Evolutionary conservation across 2,797 vertebrate genomes (phyloP), one percentile per base, ranked within the genome.

Genomic region (Alca torda): DNA sequence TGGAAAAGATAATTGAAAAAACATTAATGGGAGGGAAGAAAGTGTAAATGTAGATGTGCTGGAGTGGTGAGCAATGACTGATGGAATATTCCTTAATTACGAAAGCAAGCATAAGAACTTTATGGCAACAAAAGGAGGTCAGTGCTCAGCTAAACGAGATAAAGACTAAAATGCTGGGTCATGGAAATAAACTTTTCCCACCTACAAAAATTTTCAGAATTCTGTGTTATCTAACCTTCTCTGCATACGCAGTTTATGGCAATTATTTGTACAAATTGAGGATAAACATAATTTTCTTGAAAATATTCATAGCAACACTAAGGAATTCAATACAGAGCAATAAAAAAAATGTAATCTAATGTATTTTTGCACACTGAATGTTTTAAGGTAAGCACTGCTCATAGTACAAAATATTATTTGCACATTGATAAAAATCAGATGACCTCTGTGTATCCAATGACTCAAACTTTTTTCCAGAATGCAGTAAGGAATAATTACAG

Each of bases 201-300:
- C 6, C 51, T 13, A 25, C 13, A 20, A 16, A 21, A 1, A 3
- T 16, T 41, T 56, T 39, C 39, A 14, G 23, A 20, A 14, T 4
- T 63, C 30, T 60, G 1, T 26, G 25, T 12, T 45, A 7, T 9
- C 8, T 23, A 39, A 53, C 16, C 20, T 48, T 24, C 25, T 70
- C 56, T 45, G 16, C 31, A 4, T 3, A 1, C 4, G 0, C 10
- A 1, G 4, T 23, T 53, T 16, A 13, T 19, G 56, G 16, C 30
- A 57, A 33, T 16, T 50, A 46, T 25, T 4, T 0, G 41, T 57
- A 31, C 77, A 90, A 91, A 45, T 6, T n/a, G 39, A n/a, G 23
- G 39, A 31, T 25, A 83, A 84, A 48, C 7, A 2, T 14, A 6
- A 41, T 73, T 87, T 64, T 30, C 13, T 30, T 41, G 25, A 33